Evolutionary conservation across 2,113 vertebrate species (phyloP), one percentile per base, ranked within the genome.

Genomic region (Corythornis vintsioides): DNA sequence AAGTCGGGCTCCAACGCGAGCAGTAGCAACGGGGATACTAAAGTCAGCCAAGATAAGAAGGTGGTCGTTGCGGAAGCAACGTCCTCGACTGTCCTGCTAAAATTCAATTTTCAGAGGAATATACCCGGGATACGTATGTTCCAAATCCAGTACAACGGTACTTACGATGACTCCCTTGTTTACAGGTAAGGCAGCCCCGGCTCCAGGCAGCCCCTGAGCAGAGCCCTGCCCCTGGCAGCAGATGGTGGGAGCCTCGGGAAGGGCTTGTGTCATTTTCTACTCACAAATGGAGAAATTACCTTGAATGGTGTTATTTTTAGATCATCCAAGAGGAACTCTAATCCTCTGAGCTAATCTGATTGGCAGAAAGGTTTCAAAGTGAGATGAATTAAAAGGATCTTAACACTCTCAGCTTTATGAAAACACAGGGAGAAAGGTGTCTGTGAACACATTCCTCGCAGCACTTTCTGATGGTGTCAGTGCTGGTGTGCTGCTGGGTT

Each of bases 61-160:
- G 99, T 99, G 95, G 99, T 99, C 3, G 98, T 99, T 3, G 99
- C 99, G 0, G 99, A 99, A 96, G 98, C 99, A n/a, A 99, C 99
- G 0, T 99, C 99, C 0, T 99, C 99, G 7, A 99, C 99, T 0
- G 99, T 98, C 8, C 98, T 99, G 70, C 98, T 99, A 84, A 99
- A 99, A 95, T 99, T 99, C 95, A 99, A 99, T 97, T 99, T 99
- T 95, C 99, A 99, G 97, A 99, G 99, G 97, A 99, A 99, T 96
- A 99, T 99, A 83, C 99, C 99, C 1, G 99, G 99, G 63, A 99
- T 99, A 79, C 98, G 99, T 93, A 99, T 99, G 99, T 99, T 99
- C 98, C 99, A 99, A 97, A 99, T 99, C 84, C 99, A 99, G 97
- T 99, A 99, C 97, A 99, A 99, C 19, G 99, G 99, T 82, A 99